Conservation (phyloP, 2,888 invertebrate species). For the Drosophila yooni region DNA sequence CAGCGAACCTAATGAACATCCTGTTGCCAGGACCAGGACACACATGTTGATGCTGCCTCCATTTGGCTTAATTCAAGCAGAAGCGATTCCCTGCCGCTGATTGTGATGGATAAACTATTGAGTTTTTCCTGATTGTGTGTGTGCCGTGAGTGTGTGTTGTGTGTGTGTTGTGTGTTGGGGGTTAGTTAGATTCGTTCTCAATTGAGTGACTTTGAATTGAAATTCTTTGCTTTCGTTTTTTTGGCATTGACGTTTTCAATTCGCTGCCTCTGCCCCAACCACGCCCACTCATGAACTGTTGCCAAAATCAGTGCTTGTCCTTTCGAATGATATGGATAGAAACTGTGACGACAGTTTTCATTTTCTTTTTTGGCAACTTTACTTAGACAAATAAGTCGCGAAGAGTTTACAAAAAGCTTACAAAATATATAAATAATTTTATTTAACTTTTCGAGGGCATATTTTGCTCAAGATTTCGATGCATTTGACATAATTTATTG, state of each 20-base stretch:
- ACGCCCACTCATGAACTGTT: slow-evolving; percentile 53
- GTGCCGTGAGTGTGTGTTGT: not conserved
- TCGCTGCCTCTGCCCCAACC: slow-evolving; percentile 37
- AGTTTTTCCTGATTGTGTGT: slow-evolving; percentile 6
- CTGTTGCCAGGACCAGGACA: slow-evolving; percentile 51
- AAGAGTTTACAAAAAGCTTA: not conserved
- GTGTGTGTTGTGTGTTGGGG: not conserved
- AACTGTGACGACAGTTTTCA: slow-evolving; percentile 2
- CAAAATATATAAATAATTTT: not conserved
- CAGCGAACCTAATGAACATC: slow-evolving; percentile 80
- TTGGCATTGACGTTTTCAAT: slow-evolving; percentile 57
- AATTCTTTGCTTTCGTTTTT: slow-evolving; percentile 55
- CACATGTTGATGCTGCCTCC: slow-evolving; percentile 19
- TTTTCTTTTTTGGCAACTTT: not conserved
- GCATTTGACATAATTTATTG: slow-evolving; percentile 43
- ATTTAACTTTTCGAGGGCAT: not conserved
- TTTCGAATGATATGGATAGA: slow-evolving; percentile 31
- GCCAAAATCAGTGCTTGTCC: slow-evolving; percentile 53
- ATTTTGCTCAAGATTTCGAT: not conserved
- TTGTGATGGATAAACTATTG: slow-evolving; percentile 80
- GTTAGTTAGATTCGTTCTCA: slow-evolving; percentile 46
- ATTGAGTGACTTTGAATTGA: slow-evolving; percentile 73
- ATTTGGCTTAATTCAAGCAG: slow-evolving; percentile 73
- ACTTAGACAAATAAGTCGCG: not conserved
- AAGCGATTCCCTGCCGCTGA: slow-evolving; percentile 74